phyloP scores from a whole-genome alignment of 2,888 invertebrate genomes.

The Apamea monoglypha region DNA sequence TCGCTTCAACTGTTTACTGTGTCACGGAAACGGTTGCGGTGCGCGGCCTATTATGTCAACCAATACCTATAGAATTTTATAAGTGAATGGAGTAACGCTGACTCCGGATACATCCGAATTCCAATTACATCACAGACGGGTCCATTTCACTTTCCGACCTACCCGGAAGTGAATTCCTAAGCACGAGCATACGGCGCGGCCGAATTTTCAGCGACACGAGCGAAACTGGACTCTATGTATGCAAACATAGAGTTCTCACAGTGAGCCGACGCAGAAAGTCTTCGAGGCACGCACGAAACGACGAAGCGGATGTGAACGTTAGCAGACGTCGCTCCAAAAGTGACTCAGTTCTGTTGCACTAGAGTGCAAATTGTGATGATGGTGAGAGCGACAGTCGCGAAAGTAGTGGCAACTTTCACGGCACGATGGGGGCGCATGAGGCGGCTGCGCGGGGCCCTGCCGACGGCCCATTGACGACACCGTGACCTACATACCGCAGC shows the following conservation, averaged over 20 bases:
- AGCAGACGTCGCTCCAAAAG: conserved; percentile 80
- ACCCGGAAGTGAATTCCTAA: conserved; percentile 91
- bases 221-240: conserved; percentile 77
- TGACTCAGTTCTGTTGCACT: conserved; percentile 84
- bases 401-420: conserved; percentile 90
- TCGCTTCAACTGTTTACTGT: conserved; percentile 78
- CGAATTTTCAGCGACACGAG: conserved; percentile 77
- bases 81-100: conserved; percentile 89
- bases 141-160: conserved; percentile 90
- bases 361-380: conserved; percentile 84
- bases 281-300: conserved; percentile 84
- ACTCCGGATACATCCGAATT: conserved; percentile 90
- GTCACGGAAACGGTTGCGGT: conserved; percentile 79
- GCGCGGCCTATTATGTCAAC: conserved; percentile 86
- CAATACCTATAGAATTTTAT: conserved; percentile 87
- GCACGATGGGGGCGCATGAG: conserved; percentile 86
- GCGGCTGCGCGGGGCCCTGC: conserved; percentile 85
- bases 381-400: conserved; percentile 84
- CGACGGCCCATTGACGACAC: conserved; percentile 90
- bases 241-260: conserved; percentile 73
- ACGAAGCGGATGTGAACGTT: conserved; percentile 89
- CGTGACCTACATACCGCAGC: conserved; percentile 89
- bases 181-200: conserved; percentile 89
- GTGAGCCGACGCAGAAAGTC: conserved; percentile 75
- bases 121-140: conserved; percentile 90